A percentile compares a stretch with the other conserved stretches of the same genome.
phyloP scores from a whole-genome alignment of 2,113 vertebrate genomes.

The Myanophis thanlyinensis region DNA sequence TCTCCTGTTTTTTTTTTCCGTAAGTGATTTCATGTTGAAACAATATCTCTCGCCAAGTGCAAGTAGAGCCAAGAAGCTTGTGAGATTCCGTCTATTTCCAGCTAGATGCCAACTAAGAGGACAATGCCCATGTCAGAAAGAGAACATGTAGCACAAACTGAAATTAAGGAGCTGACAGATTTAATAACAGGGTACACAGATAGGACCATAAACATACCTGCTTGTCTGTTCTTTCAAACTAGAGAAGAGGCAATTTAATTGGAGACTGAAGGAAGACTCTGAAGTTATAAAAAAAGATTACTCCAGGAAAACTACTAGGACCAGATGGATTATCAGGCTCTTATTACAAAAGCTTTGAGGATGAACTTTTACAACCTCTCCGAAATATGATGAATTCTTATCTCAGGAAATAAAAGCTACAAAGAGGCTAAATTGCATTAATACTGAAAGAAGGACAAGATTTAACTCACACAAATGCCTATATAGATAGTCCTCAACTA shows the following conservation, averaged over 20 bases:
- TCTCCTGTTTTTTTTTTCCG: background rate
- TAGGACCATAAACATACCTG: background rate
- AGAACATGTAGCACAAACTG: background rate
- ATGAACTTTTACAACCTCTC: background rate
- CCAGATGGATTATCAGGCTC: background rate
- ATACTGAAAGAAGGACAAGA: background rate
- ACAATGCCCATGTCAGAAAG: background rate
- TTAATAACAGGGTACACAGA: background rate
- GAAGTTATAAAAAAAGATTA: background rate
- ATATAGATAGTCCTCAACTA: background rate
- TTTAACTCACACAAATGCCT: background rate
- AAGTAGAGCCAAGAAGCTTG: background rate
- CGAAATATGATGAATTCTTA: background rate
- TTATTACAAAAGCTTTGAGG: background rate
- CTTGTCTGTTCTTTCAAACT: background rate
- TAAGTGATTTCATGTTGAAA: background rate
- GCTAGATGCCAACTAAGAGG: background rate
- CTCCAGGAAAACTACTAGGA: background rate
- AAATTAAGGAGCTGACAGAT: background rate
- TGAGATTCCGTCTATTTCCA: background rate
- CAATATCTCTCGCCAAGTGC: background rate
- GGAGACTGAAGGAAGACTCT: too few species aligned
- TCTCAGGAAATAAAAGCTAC: background rate
- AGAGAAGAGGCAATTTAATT: background rate
- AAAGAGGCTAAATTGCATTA: background rate